Percentiles rank a stretch among this genome's conserved stretches.
Evolutionary conservation across 2,113 vertebrate species (phyloP).

Genomic region (Drymodes brunneopygia): DNA sequence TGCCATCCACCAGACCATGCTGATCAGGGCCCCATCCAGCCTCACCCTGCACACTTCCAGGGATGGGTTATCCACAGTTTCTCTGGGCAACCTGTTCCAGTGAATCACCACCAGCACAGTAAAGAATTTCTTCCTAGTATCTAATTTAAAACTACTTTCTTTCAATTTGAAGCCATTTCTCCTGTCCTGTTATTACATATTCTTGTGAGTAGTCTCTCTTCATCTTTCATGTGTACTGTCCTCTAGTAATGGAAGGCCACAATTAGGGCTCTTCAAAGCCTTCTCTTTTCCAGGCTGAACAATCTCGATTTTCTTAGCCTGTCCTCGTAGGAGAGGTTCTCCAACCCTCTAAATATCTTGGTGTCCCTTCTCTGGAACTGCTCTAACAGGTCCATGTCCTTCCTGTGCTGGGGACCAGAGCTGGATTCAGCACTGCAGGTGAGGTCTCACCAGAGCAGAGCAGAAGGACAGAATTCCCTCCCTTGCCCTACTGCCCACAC

Average conservation of each 20-base stretch:
- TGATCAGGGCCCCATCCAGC: neutral
- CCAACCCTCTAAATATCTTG: neutral
- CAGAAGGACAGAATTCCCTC: neutral
- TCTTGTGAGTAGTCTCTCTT: neutral
- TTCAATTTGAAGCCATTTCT: neutral
- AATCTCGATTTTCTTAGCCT: neutral
- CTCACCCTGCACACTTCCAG: neutral
- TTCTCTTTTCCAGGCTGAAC: neutral
- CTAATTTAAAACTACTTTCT: neutral
- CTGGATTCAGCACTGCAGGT: neutral
- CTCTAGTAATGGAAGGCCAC: neutral
- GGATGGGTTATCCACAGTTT: neutral
- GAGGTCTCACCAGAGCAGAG: neutral
- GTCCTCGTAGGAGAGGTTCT: neutral
- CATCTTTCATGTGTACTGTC: neutral
- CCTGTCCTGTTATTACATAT: neutral
- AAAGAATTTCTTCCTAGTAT: neutral
- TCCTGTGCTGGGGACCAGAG: neutral
- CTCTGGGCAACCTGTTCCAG: neutral
- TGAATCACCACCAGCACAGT: neutral
- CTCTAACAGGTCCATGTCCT: neutral
- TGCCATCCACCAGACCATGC: no score
- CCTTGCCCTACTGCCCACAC: fast-evolving
- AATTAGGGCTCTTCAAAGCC: neutral
- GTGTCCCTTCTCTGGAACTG: neutral